These are phyloP conservation scores for Petroica traversi DNA, from an alignment of 2,113 vertebrate genomes.

Conservation along the genomic window DNA sequence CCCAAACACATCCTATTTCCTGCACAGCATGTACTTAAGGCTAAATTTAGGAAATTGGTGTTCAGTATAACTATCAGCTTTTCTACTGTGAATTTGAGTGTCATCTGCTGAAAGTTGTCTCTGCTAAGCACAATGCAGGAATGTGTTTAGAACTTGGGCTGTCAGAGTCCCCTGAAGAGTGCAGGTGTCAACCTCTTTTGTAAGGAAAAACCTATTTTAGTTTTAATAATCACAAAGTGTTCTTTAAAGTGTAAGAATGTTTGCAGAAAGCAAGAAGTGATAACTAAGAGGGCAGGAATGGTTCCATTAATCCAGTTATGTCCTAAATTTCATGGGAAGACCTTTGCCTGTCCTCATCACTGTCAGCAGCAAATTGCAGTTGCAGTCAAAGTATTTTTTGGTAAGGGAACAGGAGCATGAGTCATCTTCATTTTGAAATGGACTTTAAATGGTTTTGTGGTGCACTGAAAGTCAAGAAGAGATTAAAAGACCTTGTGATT, in stretches of 20 bases:
- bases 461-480: neutral
- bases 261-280: neutral
- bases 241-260: neutral
- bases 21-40: neutral
- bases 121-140: neutral
- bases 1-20: neutral
- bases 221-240: neutral
- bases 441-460: neutral
- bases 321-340: neutral
- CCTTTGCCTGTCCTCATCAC: neutral
- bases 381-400: neutral
- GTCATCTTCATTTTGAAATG: neutral
- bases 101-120: neutral
- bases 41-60: constrained; percentile 10
- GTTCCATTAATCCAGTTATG: neutral
- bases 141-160: neutral
- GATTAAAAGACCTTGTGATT: neutral
- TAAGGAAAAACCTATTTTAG: neutral
- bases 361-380: neutral
- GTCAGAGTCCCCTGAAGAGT: neutral
- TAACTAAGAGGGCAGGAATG: neutral
- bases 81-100: neutral
- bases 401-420: neutral
- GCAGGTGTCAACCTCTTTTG: neutral
- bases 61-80: neutral